phyloP scores from a whole-genome alignment of 92 coral and sea anemone genomes.

The Epizoanthus scotinus region DNA sequence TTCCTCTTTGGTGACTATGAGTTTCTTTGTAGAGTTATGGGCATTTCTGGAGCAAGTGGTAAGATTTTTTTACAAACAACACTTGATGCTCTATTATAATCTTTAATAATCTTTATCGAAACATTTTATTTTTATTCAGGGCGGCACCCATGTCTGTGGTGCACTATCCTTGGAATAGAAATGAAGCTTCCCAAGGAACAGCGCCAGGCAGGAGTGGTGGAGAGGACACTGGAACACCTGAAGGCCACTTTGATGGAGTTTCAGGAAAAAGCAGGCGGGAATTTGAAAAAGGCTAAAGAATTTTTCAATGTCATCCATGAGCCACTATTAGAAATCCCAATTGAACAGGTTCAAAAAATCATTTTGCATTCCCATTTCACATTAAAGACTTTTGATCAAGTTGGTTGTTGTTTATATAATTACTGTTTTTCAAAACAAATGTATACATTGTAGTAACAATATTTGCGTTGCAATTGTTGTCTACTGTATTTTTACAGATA shows the following conservation, averaged over 20 bases:
- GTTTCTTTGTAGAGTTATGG: conserved; percentile 3
- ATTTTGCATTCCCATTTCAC: neutral
- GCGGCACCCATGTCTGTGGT: conserved; percentile 26
- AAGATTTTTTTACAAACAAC: neutral
- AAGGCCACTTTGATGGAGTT: conserved; percentile 8
- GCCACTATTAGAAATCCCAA: conserved; percentile 28
- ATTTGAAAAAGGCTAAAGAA: conserved; percentile 16
- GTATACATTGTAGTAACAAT: neutral
- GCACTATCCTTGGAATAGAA: conserved; percentile 7
- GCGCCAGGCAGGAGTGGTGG: neutral
- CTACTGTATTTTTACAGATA: conserved; percentile 2
- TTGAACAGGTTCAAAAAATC: conserved; percentile 13
- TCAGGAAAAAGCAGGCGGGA: conserved; percentile 17
- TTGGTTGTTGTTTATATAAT: neutral
- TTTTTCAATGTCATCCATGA: conserved; percentile 24
- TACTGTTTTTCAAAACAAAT: neutral
- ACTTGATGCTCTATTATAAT: neutral
- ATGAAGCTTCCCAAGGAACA: conserved; percentile 24
- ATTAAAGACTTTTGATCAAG: neutral
- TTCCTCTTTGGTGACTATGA: conserved; percentile 18
- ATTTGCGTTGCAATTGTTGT: neutral
- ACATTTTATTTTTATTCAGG: conserved; percentile 3
- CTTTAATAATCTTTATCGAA: too few relatives aligned
- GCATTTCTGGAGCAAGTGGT: conserved; percentile 36
- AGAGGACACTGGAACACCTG: conserved; percentile 26